Percentiles rank a stretch among this genome's conserved stretches.
phyloP scores from a whole-genome alignment of 2,113 vertebrate species.

The Parus major region DNA sequence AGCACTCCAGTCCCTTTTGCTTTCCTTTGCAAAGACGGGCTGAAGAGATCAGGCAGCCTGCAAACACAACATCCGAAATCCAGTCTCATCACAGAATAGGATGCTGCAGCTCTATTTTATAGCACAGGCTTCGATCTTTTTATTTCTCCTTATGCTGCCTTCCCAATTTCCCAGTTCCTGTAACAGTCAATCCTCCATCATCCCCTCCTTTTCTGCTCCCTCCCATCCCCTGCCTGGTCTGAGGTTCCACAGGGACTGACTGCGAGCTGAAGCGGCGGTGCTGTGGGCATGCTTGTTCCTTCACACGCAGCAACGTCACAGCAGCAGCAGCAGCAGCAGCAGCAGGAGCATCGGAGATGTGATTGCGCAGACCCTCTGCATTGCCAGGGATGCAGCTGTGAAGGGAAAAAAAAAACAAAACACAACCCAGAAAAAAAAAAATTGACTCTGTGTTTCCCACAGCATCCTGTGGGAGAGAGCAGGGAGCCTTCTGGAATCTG shows the following conservation, averaged over 20 bases:
- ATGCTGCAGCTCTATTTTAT: neutral
- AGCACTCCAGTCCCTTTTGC: neutral
- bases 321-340: slow-evolving; percentile 57
- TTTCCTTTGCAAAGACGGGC: neutral
- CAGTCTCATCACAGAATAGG: neutral
- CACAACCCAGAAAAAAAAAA: neutral
- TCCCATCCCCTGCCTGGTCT: slow-evolving; percentile 22
- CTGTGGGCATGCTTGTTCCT: slow-evolving; percentile 67
- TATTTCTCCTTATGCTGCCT: neutral
- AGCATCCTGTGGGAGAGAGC: slow-evolving; percentile 11
- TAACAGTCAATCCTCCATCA: slow-evolving; percentile 5
- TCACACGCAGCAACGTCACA: slow-evolving; percentile 72
- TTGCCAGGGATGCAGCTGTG: slow-evolving; percentile 74
- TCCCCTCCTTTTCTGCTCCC: neutral
- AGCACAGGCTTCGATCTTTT: neutral
- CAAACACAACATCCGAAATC: neutral
- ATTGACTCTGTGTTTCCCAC: slow-evolving; percentile 1
- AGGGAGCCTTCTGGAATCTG: neutral
- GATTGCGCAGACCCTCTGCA: slow-evolving; percentile 79
- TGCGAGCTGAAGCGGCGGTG: neutral
- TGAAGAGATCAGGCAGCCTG: neutral
- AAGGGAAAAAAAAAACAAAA: neutral
- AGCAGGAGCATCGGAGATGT: slow-evolving; percentile 53
- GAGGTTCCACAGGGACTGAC: slow-evolving; percentile 27
- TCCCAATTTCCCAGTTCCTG: neutral